These are phyloP conservation scores for Centroberyx gerrardi DNA, from an alignment of 2,797 vertebrate species.

Conservation along the genomic window DNA sequence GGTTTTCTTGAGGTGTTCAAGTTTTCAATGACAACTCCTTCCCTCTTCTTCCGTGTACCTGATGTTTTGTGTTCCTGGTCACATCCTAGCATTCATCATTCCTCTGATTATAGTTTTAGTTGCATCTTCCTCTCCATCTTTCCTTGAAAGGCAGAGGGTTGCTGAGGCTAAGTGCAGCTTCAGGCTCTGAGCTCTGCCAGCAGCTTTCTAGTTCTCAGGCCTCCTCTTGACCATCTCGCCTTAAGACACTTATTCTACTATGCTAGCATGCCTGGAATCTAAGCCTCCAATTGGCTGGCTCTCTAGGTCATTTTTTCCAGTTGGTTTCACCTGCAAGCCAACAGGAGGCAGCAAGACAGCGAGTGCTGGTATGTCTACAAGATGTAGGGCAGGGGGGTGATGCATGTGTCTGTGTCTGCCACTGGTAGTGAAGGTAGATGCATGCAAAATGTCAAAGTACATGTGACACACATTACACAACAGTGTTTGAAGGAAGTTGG, in stretches of 20 bases:
- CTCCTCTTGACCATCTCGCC: not conserved
- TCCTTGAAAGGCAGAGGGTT: not conserved
- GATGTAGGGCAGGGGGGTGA: constrained; percentile 31
- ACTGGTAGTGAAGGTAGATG: not conserved
- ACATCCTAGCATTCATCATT: no score
- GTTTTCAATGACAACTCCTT: no score
- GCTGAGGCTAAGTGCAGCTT: not conserved
- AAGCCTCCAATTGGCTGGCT: constrained; percentile 8
- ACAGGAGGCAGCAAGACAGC: constrained; percentile 44
- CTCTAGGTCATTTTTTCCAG: constrained; percentile 39
- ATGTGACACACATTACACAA: no score
- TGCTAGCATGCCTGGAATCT: not conserved
- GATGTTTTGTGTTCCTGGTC: no score
- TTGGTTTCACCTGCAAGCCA: constrained; percentile 27
- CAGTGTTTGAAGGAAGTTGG: not conserved
- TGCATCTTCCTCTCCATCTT: not conserved
- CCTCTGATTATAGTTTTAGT: no score
- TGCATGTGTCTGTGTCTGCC: not conserved
- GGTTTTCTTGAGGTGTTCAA: no score
- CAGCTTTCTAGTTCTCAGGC: not conserved
- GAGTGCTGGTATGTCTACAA: constrained; percentile 27
- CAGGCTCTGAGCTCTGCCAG: not conserved
- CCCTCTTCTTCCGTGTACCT: no score
- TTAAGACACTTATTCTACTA: not conserved
- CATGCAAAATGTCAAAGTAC: not conserved